Base-by-base conservation (phyloP, 2,888 invertebrate genomes). In the Caenorhabditis becei region DNA sequence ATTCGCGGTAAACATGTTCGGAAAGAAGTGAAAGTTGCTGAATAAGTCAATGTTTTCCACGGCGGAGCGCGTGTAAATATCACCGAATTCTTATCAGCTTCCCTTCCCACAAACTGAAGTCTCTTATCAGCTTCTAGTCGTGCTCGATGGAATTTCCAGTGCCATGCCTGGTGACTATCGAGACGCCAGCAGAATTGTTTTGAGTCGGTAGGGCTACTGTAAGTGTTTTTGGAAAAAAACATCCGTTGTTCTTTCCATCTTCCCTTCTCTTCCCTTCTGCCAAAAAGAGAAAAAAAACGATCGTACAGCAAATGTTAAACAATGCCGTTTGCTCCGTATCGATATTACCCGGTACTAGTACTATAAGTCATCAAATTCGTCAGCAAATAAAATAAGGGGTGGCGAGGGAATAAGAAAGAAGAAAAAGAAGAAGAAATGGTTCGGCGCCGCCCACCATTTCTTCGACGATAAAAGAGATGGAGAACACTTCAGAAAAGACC, bases 321-420 rank as follows among this genome's bases (percentile, higher is more conserved):
- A 74, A 74, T 66, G 72, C 72, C 53, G 59, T 69, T 35, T 65
- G 63, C 72, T 63, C 58, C 20, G 47, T 66, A 59, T 75, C 66
- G 53, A 53, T 66, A 66, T 75, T 66, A 37, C 61, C 49, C 65
- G 65, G 66, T 75, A 75, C 75, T 75, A 66, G 75, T 75, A 75
- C 75, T 75, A 75, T 75, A 75, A 75, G 61, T 75, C 75, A 75
- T 75, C 75, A 75, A 41, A 75, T 75, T 75, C 65, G 75, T 75
- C 75, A 75, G 75, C 75, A 75, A 75, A 75, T 75, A 75, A 75
- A 67, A 75, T 75, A 44, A 41, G 49, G 58, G 59, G 24, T 47
- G 58, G 56, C 49, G n/a, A 49, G 51, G 61, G 41, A 59, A 56
- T 58, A 44, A 32, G 56, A 41, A 37, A 54, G 41, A 72, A 47